phyloP scores from a whole-genome alignment of 1,140 invertebrate species.

The Cephus cinctus region DNA sequence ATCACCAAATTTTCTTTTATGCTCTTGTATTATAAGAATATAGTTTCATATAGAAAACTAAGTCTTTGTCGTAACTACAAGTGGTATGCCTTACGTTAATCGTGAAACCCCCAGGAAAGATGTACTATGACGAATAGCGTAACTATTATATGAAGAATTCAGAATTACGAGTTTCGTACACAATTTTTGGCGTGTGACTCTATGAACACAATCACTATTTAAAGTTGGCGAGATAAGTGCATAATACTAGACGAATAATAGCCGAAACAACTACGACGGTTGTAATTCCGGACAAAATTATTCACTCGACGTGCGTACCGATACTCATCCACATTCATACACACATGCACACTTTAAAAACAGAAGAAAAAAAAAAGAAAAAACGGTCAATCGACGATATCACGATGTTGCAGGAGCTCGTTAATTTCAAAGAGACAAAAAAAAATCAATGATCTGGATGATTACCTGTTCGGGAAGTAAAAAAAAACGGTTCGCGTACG shows the following conservation, averaged over 20 bases:
- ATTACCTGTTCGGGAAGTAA: too few species aligned
- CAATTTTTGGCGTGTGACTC: constrained; percentile 18
- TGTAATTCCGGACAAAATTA: too few species aligned
- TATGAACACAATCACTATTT: constrained; percentile 39
- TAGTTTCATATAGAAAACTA: constrained; percentile 56
- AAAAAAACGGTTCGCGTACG: neutral
- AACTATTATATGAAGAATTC: constrained; percentile 17
- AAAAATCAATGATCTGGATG: neutral
- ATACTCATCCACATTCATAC: too few species aligned
- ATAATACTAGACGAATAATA: neutral
- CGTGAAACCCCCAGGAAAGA: constrained; percentile 39
- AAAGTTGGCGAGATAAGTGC: constrained; percentile 14
- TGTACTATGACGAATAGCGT: constrained; percentile 33
- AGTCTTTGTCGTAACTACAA: constrained; percentile 48
- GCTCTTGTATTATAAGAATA: constrained; percentile 49
- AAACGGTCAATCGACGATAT: neutral
- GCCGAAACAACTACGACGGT: neutral
- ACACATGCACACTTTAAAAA: neutral
- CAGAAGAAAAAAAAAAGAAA: neutral
- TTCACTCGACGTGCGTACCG: too few species aligned
- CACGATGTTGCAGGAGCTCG: neutral
- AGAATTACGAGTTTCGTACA: constrained; percentile 16
- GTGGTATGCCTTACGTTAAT: constrained; percentile 36
- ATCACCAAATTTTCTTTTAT: constrained; percentile 30
- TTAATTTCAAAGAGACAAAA: neutral